A percentile compares a stretch with the other conserved stretches of the same genome.
phyloP scores from a whole-genome alignment of 2,888 invertebrate species.

The Griposia aprilina region DNA sequence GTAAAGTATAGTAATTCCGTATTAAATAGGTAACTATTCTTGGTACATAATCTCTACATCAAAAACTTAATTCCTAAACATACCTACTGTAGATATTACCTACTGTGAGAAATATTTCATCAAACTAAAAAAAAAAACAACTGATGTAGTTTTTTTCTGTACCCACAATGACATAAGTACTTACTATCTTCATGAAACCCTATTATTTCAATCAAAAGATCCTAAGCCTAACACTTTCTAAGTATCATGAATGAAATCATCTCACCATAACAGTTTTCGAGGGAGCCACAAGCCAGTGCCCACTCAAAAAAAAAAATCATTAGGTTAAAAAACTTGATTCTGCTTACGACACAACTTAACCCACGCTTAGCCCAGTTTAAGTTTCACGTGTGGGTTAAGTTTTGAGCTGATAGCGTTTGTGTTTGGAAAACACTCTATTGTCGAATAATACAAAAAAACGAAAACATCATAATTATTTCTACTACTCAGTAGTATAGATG shows the following conservation, averaged over 20 bases:
- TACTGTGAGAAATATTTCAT: neutral
- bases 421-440: neutral
- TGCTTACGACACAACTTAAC: conserved; percentile 80
- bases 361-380: conserved; percentile 83
- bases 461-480: no score
- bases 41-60: neutral
- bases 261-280: conserved; percentile 51
- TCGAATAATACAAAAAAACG: no score
- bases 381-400: conserved; percentile 69
- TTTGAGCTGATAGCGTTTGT: conserved; percentile 42
- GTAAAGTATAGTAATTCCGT: no score
- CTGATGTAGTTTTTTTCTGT: no score
- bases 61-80: neutral
- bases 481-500: no score
- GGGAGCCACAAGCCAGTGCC: conserved; percentile 72
- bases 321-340: conserved; percentile 79
- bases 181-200: neutral
- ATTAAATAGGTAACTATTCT: no score
- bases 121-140: neutral
- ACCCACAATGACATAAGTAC: neutral
- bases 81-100: neutral
- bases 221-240: conserved; percentile 56
- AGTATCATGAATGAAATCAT: conserved; percentile 66
- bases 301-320: conserved; percentile 77
- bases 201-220: neutral